Conservation (phyloP, 2,888 invertebrate genomes). For the Crematogaster levior region DNA sequence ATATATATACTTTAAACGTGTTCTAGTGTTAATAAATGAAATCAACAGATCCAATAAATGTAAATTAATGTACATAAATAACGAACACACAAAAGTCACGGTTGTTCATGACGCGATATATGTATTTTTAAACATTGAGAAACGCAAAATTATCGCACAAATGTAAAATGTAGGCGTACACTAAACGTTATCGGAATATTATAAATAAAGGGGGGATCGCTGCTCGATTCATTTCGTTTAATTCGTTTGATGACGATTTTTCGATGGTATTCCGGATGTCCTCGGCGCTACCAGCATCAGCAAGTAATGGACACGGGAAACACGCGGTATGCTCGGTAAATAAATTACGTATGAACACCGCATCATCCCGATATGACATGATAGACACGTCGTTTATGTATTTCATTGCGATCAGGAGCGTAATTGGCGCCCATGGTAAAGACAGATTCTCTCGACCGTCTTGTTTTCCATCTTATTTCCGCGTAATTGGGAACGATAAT, state of each 20-base stretch:
- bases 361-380: neutral
- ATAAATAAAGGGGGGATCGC: neutral
- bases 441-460: neutral
- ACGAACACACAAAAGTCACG: neutral
- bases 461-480: neutral
- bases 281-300: neutral
- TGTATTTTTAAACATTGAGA: neutral
- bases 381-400: conserved; percentile 17
- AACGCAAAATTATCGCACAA: neutral
- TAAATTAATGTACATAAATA: neutral
- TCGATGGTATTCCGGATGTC: neutral
- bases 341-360: neutral
- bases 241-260: neutral
- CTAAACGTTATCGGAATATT: neutral
- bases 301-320: neutral
- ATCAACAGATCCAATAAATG: neutral
- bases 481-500: neutral
- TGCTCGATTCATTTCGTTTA: neutral
- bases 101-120: neutral
- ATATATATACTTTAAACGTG: neutral
- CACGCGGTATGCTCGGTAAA: neutral
- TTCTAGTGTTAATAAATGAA: neutral
- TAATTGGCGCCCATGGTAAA: neutral
- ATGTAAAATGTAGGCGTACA: neutral
- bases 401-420: conserved; percentile 1